A percentile compares a stretch with the other conserved stretches of the same genome.
Conservation (phyloP, 2,797 vertebrate genomes). For the Danio aesculapii region DNA sequence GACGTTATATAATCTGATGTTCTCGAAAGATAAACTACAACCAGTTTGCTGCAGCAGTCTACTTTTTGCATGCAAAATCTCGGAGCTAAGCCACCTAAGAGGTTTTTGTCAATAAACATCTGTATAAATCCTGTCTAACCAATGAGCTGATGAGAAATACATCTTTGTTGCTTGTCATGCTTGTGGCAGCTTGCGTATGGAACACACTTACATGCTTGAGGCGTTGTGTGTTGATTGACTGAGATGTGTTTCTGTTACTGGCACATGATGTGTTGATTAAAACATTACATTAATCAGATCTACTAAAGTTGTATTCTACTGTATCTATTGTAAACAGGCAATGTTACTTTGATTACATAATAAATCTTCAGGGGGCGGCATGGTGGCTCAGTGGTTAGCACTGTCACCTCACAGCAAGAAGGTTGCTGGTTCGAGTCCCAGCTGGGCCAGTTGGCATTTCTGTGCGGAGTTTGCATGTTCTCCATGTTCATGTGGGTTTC, state of each 20-base stretch:
- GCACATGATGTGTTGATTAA: constrained; percentile 29
- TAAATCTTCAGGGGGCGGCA: no score
- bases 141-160: background rate
- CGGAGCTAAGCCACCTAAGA: constrained; percentile 7
- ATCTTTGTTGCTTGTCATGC: constrained; percentile 11
- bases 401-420: no score
- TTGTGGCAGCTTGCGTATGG: background rate
- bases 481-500: no score
- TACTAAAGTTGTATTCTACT: background rate
- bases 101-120: background rate
- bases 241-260: constrained; percentile 10
- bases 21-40: background rate
- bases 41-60: constrained; percentile 7
- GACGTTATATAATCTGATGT: constrained; percentile 3
- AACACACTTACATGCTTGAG: no score
- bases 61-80: background rate
- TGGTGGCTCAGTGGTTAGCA: no score
- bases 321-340: background rate
- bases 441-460: no score
- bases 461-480: no score
- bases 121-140: background rate
- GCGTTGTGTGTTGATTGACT: constrained; percentile 15
- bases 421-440: no score
- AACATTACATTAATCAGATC: constrained; percentile 9
- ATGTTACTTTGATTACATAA: background rate